Conservation (phyloP, 2,797 vertebrate genomes). For the Pelobates cultripes region DNA sequence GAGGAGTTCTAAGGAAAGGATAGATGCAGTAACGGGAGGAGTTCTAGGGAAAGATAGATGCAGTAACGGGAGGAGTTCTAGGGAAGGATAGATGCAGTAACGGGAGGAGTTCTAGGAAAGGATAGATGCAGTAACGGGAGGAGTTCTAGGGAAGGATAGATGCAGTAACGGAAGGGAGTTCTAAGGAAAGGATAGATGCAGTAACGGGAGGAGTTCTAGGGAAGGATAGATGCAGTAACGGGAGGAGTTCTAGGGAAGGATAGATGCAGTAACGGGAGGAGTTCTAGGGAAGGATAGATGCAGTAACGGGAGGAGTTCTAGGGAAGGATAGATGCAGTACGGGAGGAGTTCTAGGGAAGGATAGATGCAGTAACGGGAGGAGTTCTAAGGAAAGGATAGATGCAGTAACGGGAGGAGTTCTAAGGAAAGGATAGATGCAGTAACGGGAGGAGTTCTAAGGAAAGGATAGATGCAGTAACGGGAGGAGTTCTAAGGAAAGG, state of each 20-base stretch:
- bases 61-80: background rate
- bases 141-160: too few species aligned
- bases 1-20: too few species aligned
- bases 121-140: too few species aligned
- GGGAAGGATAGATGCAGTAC: background rate
- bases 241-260: too few species aligned
- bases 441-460: background rate
- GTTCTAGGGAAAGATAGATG: background rate
- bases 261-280: too few species aligned
- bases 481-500: background rate
- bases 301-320: too few species aligned
- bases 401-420: background rate
- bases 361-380: too few species aligned
- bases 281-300: too few species aligned
- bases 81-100: background rate
- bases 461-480: background rate
- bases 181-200: too few species aligned
- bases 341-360: background rate
- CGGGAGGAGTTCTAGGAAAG: background rate
- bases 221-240: too few species aligned
- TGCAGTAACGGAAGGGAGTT: too few species aligned
- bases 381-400: background rate
- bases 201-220: too few species aligned
- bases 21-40: background rate
- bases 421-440: background rate